Conservation (phyloP, 2,113 vertebrate genomes). For the Xiphias gladius region DNA sequence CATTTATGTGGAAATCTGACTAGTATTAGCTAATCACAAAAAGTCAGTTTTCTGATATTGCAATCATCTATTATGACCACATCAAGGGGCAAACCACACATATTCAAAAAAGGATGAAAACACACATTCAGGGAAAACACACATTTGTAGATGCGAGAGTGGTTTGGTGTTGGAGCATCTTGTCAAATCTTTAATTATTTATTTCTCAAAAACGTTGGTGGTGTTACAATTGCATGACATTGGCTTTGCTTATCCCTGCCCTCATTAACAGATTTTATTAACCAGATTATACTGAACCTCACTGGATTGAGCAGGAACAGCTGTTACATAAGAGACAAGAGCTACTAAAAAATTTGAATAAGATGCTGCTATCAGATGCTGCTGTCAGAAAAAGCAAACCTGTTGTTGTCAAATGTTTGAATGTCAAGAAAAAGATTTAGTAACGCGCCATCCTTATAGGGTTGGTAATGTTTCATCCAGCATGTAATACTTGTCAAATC, state of each 20-base stretch:
- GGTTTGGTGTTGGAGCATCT: background rate
- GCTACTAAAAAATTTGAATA: background rate
- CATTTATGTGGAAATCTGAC: no score
- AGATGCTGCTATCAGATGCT: no score
- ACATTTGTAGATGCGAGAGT: background rate
- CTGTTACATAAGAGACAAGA: background rate
- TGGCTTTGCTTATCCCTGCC: background rate
- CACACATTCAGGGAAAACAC: background rate
- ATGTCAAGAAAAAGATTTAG: background rate
- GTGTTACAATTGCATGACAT: constrained; percentile 18
- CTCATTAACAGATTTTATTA: constrained; percentile 18
- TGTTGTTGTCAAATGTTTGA: background rate
- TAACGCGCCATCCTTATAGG: background rate
- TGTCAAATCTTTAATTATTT: background rate
- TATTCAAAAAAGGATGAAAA: no score
- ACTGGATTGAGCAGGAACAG: constrained; percentile 33
- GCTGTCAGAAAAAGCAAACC: background rate
- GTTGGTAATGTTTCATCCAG: background rate
- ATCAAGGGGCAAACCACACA: no score
- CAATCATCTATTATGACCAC: no score
- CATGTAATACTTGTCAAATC: constrained; percentile 15
- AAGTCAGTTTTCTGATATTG: no score
- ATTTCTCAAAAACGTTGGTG: background rate
- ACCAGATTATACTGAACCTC: constrained; percentile 33
- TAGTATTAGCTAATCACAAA: no score